These are phyloP conservation scores for Sebastes hopkinsi DNA, from an alignment of 2,797 vertebrate genomes.

Conservation along the genomic window DNA sequence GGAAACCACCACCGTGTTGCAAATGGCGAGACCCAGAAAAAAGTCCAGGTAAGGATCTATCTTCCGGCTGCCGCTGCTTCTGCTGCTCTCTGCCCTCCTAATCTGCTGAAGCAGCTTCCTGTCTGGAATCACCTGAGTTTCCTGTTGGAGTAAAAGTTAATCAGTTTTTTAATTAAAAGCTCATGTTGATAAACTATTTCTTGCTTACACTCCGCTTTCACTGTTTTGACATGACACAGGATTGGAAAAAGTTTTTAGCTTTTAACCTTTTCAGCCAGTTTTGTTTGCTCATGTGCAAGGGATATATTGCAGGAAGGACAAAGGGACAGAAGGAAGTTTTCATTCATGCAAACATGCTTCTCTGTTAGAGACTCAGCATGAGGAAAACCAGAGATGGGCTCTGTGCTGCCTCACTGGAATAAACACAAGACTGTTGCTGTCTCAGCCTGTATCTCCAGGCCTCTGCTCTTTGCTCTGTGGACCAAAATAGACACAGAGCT, in stretches of 20 bases:
- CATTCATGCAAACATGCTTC: conserved; percentile 4
- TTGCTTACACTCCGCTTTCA: neutral
- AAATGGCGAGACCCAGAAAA: conserved; percentile 94
- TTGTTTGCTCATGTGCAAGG: neutral
- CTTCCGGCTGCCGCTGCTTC: conserved; percentile 42
- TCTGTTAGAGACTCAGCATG: conserved; percentile 32
- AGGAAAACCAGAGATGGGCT: conserved; percentile 26
- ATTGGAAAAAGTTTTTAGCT: neutral
- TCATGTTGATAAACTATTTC: conserved; percentile 21
- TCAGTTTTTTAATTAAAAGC: conserved; percentile 55
- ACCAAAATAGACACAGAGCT: conserved; percentile 63
- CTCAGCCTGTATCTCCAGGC: conserved; percentile 47
- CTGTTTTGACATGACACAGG: conserved; percentile 14
- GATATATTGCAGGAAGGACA: conserved; percentile 11
- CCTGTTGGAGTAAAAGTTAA: conserved; percentile 80
- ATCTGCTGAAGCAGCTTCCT: conserved; percentile 86
- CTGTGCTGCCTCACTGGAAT: conserved; percentile 19
- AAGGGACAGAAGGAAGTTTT: neutral
- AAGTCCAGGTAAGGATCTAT: conserved; percentile 89
- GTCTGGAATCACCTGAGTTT: conserved; percentile 93
- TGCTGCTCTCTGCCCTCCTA: conserved; percentile 72
- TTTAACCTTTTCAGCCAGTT: conserved; percentile 12
- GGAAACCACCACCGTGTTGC: conserved; percentile 97
- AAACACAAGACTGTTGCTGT: conserved; percentile 40
- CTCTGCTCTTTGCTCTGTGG: conserved; percentile 40